Evolutionary conservation across 2,888 invertebrate species (phyloP).

Genomic region (Terebella lapidaria): DNA sequence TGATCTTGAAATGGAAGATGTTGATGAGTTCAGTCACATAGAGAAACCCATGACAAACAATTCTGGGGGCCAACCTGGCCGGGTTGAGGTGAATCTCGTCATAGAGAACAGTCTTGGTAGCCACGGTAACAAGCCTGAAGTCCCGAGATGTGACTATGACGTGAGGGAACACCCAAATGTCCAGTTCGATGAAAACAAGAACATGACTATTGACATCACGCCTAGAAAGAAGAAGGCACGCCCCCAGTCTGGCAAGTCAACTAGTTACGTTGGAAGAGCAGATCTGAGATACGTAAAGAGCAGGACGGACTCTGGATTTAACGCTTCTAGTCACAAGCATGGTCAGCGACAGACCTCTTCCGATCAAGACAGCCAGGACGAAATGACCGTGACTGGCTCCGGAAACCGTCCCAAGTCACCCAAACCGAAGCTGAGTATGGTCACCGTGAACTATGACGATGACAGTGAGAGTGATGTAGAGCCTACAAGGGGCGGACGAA

Average conservation of each 20-base stretch:
- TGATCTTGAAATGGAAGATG: too few relatives aligned
- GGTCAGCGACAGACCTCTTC: background rate
- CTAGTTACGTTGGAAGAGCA: background rate
- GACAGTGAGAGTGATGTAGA: background rate
- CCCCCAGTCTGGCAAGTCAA: background rate
- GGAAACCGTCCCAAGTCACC: background rate
- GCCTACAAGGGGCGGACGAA: background rate
- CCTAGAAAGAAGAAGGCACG: background rate
- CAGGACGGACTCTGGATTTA: slow-evolving; percentile 4
- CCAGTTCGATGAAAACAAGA: background rate
- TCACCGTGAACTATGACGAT: background rate
- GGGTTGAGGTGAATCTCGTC: too few relatives aligned
- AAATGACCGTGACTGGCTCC: background rate
- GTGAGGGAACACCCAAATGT: background rate
- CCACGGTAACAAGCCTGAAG: too few relatives aligned
- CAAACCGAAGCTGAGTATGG: background rate
- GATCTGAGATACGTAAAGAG: slow-evolving; percentile 8
- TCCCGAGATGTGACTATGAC: background rate
- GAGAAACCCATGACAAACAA: too few relatives aligned
- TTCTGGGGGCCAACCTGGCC: too few relatives aligned
- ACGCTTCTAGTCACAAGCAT: background rate
- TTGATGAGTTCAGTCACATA: too few relatives aligned
- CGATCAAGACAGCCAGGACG: background rate
- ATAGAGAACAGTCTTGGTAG: too few relatives aligned
- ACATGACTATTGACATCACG: background rate